Conservation (phyloP, 2,113 vertebrate genomes). For the Chiloscyllium plagiosum region DNA sequence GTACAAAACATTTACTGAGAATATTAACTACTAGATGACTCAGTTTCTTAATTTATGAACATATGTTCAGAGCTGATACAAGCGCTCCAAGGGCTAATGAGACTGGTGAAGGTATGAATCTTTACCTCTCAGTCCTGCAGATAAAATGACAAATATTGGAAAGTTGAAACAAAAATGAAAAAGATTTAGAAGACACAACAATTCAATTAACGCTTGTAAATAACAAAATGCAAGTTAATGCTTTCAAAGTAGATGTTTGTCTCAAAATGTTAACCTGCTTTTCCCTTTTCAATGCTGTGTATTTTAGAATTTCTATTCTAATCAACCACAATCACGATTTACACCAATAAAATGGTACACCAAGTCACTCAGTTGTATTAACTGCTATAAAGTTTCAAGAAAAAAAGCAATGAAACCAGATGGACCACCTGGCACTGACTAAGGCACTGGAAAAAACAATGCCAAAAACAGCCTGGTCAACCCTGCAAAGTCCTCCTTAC, state of each 20-base stretch:
- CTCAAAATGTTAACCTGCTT: background rate
- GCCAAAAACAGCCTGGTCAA: too few species aligned
- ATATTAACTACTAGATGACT: background rate
- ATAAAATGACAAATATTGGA: background rate
- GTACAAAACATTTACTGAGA: background rate
- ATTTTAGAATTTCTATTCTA: background rate
- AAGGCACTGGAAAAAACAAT: too few species aligned
- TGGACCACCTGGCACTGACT: too few species aligned
- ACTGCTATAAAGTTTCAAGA: too few species aligned
- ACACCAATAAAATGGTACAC: too few species aligned
- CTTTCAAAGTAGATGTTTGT: background rate
- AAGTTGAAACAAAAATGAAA: background rate
- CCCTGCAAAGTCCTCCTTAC: too few species aligned
- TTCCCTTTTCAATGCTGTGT: background rate
- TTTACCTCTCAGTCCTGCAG: background rate
- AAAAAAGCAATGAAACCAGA: too few species aligned
- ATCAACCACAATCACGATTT: background rate
- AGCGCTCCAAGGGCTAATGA: background rate
- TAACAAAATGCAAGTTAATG: background rate
- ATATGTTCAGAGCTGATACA: background rate
- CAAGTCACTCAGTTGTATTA: too few species aligned
- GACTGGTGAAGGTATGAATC: background rate
- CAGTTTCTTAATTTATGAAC: background rate
- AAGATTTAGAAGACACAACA: background rate
- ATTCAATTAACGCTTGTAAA: background rate